Evolutionary conservation across 1,140 invertebrate species (phyloP), one percentile per base, ranked within the genome.

Genomic region (Ephestia elutella): DNA sequence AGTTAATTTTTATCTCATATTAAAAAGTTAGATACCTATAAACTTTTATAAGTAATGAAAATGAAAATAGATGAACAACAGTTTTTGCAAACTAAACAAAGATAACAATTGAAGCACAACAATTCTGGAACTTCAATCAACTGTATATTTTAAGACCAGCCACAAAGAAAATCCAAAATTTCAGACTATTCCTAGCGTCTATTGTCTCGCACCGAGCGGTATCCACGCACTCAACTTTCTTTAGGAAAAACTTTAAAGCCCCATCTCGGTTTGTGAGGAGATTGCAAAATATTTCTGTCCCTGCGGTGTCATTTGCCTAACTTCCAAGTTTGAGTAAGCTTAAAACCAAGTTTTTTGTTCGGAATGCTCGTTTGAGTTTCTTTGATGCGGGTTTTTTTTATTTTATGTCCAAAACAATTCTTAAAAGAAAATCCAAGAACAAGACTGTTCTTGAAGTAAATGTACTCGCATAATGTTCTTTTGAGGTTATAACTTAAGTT

Each of bases 241-340:
- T 72, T 65, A 65, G 63, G 64, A 73, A 74, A 74, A 79, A 77
- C 66, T 79, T 77, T 49, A 51, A 17, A 67, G 69, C 60, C 69
- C 68, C 70, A 75, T 73, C 71, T 68, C 66, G 64, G 59, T 70
- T 59, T 66, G 63, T 68, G 68, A 68, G 63, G 68, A 78, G 73
- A 81, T 79, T 79, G 76, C 73, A 63, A 78, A 77, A 79, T 78
- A 79, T 81, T 71, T 67, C 63, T 68, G 76, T 81, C 75, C 74
- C 78, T 57, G 53, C 76, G 72, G 78, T 76, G 78, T 79, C 76
- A 77, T 79, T 81, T 79, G 66, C 66, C 71, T 74, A 81, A 81
- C 74, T 78, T 79, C 75, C 59, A 64, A 72, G 73, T 78, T 77
- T 70, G 66, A 71, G 70, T 73, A 70, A 79, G 76, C 76, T 79